These are phyloP conservation scores for Hipparchia semele DNA, from an alignment of 2,888 invertebrate species.

Conservation along the genomic window DNA sequence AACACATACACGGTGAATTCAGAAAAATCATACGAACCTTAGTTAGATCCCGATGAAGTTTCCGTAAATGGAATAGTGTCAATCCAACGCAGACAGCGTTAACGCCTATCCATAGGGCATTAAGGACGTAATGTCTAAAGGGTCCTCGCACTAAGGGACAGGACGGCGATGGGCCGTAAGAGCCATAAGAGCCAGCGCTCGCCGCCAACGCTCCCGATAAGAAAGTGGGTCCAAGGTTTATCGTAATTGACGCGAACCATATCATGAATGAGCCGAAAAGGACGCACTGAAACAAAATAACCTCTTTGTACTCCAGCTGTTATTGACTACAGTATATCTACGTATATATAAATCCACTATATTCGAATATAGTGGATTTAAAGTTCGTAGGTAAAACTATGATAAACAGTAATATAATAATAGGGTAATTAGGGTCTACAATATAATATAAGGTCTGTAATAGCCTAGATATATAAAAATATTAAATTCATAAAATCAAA, in stretches of 20 bases:
- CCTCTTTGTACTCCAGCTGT: neutral
- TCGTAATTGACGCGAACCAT: conserved; percentile 96
- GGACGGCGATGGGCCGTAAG: conserved; percentile 88
- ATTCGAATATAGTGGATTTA: neutral
- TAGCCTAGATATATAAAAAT: too few species aligned
- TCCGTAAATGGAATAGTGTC: conserved; percentile 92
- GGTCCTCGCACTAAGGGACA: conserved; percentile 95
- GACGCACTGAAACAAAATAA: conserved; percentile 87
- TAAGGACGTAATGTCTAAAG: conserved; percentile 94
- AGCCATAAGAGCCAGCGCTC: conserved; percentile 87
- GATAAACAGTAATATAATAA: neutral
- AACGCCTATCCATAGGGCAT: conserved; percentile 94
- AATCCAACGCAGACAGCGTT: conserved; percentile 93
- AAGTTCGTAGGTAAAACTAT: neutral
- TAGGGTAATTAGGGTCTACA: too few species aligned
- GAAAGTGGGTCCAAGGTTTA: conserved; percentile 95
- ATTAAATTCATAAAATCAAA: too few species aligned
- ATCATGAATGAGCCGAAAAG: conserved; percentile 96
- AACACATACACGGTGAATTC: neutral
- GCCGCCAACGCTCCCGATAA: conserved; percentile 92
- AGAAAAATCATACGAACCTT: conserved; percentile 73
- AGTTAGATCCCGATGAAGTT: conserved; percentile 91
- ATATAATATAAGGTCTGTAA: too few species aligned
- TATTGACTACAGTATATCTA: neutral
- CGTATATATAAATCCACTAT: too few species aligned